Percentiles rank a stretch among this genome's conserved stretches.
Conservation (phyloP, 2,113 vertebrate genomes). For the Ceyx cyanopectus region DNA sequence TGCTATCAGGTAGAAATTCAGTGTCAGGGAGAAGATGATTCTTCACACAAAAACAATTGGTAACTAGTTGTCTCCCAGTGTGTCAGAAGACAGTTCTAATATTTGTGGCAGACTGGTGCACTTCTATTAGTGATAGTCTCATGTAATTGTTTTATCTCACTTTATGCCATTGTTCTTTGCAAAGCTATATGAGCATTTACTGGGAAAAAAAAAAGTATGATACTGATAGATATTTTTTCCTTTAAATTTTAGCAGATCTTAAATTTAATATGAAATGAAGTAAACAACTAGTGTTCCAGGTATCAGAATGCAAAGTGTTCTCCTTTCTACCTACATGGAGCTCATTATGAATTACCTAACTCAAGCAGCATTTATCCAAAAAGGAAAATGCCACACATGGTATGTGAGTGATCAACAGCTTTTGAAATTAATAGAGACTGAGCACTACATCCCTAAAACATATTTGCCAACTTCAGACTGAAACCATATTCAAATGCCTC, state of each 20-base stretch:
- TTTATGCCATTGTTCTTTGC: background rate
- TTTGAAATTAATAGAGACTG: background rate
- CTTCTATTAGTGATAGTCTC: background rate
- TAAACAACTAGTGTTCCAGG: background rate
- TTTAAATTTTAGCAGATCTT: background rate
- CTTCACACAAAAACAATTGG: background rate
- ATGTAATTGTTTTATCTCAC: background rate
- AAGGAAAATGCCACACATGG: background rate
- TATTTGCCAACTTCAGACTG: background rate
- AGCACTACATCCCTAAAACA: background rate
- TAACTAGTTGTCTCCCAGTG: background rate
- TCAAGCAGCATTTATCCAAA: background rate
- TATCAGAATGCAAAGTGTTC: background rate
- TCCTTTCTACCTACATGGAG: background rate
- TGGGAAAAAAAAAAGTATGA: background rate
- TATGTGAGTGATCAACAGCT: background rate
- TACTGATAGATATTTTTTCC: accelerated
- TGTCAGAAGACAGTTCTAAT: background rate
- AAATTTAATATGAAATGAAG: background rate
- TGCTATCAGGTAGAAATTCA: background rate
- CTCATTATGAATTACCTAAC: background rate
- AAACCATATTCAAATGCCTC: background rate
- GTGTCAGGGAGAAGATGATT: background rate
- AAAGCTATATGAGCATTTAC: background rate
- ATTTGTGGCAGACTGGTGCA: background rate